Conservation (phyloP, 2,797 vertebrate species). For the Halcyon leucocephala region DNA sequence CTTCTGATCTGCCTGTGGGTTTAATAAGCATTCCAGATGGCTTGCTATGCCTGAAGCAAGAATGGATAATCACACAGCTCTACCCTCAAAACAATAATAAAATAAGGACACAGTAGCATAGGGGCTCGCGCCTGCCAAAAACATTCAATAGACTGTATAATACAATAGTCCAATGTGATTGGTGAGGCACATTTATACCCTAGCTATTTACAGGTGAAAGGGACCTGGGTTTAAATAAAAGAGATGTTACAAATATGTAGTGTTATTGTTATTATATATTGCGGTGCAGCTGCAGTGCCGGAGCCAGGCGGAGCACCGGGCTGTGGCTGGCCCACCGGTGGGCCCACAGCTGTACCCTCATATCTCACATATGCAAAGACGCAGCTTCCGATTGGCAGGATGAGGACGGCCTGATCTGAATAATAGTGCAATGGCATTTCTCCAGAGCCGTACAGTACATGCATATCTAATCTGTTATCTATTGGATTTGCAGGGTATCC, state of each 20-base stretch:
- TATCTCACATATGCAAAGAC: neutral
- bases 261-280: neutral
- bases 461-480: constrained; percentile 27
- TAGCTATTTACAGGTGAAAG: constrained; percentile 72
- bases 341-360: neutral
- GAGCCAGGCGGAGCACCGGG: neutral
- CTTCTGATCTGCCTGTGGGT: constrained; percentile 76
- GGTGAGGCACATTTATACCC: constrained; percentile 71
- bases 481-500: constrained; percentile 37
- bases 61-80: constrained; percentile 81
- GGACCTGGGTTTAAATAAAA: constrained; percentile 71
- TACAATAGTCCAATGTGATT: constrained; percentile 76
- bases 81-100: constrained; percentile 82
- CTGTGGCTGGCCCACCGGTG: neutral
- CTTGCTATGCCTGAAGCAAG: constrained; percentile 81
- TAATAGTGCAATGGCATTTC: neutral
- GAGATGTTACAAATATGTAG: neutral
- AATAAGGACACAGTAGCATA: constrained; percentile 78
- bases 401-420: neutral
- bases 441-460: neutral
- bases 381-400: neutral
- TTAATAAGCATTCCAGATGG: constrained; percentile 85
- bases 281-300: neutral
- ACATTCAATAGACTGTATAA: constrained; percentile 72
- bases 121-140: constrained; percentile 77